Conservation (phyloP, 2,113 vertebrate genomes). For the Noturus placidus region DNA sequence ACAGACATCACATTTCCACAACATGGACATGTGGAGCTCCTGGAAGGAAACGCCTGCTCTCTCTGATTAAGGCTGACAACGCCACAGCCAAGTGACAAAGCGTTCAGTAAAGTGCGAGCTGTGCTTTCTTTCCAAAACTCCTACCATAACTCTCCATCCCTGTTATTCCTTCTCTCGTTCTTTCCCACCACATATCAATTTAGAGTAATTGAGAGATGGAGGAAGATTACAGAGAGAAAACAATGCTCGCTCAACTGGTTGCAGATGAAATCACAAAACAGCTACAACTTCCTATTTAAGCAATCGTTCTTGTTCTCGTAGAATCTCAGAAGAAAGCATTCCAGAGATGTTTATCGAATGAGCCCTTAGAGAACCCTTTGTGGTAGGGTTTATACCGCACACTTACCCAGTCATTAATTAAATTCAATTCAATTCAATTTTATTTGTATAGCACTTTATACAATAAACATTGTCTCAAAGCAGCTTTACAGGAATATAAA, state of each 20-base stretch:
- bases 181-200: background rate
- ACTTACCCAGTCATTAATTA: background rate
- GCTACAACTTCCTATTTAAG: background rate
- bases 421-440: no score
- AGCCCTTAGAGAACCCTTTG: background rate
- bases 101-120: background rate
- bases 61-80: background rate
- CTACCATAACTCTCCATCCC: background rate
- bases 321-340: background rate
- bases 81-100: background rate
- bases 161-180: background rate
- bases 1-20: background rate
- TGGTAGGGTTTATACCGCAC: background rate
- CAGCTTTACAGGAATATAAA: no score
- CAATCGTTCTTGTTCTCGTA: background rate
- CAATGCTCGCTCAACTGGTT: background rate
- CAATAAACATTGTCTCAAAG: no score
- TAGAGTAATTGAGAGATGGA: background rate
- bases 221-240: background rate
- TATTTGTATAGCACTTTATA: no score
- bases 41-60: background rate
- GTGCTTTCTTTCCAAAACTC: background rate
- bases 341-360: background rate
- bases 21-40: background rate
- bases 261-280: constrained; percentile 14